Conservation (phyloP, 1,140 invertebrate genomes). For the Calephelis virginiensis region DNA sequence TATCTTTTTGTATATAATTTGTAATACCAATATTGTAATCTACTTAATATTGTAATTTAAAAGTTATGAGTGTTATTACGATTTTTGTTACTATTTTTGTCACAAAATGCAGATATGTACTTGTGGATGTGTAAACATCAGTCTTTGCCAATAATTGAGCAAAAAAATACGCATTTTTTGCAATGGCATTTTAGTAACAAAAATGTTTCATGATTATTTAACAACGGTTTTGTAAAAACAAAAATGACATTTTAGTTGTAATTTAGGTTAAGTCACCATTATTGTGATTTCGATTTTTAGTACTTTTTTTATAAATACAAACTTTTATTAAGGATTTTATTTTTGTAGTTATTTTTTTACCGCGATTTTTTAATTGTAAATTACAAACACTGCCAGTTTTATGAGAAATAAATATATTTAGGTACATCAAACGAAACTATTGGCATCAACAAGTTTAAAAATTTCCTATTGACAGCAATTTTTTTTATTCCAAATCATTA, state of each 20-base stretch:
- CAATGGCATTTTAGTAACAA: conserved; percentile 20
- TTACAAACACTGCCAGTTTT: conserved; percentile 60
- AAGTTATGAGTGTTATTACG: conserved; percentile 26
- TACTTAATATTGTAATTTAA: conserved; percentile 40
- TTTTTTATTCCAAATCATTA: too few relatives aligned
- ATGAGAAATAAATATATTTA: conserved; percentile 30
- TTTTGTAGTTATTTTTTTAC: conserved; percentile 64
- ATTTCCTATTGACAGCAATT: too few relatives aligned
- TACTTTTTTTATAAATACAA: conserved; percentile 47
- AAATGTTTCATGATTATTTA: conserved; percentile 21
- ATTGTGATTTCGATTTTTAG: conserved; percentile 61
- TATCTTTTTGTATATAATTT: conserved; percentile 65
- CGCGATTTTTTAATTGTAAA: conserved; percentile 32
- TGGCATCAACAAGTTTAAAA: too few relatives aligned
- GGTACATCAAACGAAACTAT: too few relatives aligned
- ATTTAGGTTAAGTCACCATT: conserved; percentile 55
- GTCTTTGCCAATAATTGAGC: conserved; percentile 2
- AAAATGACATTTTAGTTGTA: conserved; percentile 38
- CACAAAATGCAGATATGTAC: conserved; percentile 16
- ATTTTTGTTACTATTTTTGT: conserved; percentile 29
- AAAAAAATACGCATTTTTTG: conserved; percentile 23
- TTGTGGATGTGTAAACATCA: background rate
- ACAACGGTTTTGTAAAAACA: conserved; percentile 29
- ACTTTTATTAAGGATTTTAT: conserved; percentile 52
- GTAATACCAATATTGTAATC: conserved; percentile 37